Conservation (phyloP, 2,113 vertebrate genomes). For the Acrocephalus kingi region DNA sequence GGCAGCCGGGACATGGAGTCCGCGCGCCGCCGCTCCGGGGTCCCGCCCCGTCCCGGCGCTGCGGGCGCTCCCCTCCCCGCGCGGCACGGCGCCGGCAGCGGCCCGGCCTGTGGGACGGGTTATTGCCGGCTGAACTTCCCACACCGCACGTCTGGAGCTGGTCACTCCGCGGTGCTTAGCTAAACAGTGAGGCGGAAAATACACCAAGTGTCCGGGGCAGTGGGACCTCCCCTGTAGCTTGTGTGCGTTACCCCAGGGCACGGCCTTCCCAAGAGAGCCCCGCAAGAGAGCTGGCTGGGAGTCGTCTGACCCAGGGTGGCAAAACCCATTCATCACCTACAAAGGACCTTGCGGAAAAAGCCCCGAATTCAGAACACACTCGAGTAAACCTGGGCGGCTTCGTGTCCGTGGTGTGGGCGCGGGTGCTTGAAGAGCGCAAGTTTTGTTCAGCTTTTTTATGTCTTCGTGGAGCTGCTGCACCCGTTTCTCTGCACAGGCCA, state of each 20-base stretch:
- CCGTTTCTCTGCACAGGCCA: accelerated
- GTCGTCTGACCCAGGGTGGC: not conserved
- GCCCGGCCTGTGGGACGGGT: not conserved
- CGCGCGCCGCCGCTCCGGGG: no score
- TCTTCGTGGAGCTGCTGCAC: not conserved
- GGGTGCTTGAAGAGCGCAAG: not conserved
- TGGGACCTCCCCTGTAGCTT: accelerated
- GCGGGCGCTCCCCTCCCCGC: no score
- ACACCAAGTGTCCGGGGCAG: accelerated
- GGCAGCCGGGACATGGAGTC: slow-evolving; percentile 20
- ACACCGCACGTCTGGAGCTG: accelerated
- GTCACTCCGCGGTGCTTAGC: accelerated
- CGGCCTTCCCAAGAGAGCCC: not conserved
- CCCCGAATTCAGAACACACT: not conserved
- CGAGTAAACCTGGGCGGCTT: not conserved
- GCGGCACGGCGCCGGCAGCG: not conserved
- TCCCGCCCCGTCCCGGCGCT: not conserved
- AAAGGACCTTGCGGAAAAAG: not conserved
- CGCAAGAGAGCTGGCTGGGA: accelerated
- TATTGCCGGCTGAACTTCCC: accelerated
- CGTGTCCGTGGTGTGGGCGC: accelerated
- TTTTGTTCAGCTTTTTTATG: not conserved
- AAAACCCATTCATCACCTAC: not conserved
- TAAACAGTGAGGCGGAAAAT: accelerated
- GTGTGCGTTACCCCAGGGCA: accelerated